Evolutionary conservation across 1,140 invertebrate genomes (phyloP).

Genomic region (Rhopalosiphum padi): DNA sequence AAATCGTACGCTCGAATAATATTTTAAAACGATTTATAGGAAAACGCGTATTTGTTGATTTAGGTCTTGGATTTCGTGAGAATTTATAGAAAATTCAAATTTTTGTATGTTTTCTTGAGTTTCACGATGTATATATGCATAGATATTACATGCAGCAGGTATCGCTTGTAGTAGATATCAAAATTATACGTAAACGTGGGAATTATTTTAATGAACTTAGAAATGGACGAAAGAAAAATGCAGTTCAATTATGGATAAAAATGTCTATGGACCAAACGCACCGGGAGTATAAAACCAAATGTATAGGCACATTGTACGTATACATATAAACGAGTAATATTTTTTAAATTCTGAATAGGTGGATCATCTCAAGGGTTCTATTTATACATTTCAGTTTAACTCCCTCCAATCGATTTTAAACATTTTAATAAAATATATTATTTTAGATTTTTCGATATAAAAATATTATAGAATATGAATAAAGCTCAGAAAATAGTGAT

Average conservation of each 20-base stretch:
- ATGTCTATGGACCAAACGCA: not conserved
- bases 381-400: not conserved
- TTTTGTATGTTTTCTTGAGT: not conserved
- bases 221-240: not conserved
- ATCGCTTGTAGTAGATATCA: not conserved
- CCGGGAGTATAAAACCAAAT: not conserved
- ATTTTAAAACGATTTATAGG: not conserved
- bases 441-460: not conserved
- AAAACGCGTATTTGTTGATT: not conserved
- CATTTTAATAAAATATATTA: not conserved
- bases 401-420: not conserved
- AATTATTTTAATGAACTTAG: conserved; percentile 12
- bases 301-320: not conserved
- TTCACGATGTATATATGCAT: not conserved
- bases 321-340: not conserved
- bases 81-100: not conserved
- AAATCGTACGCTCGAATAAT: not conserved
- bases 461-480: not conserved
- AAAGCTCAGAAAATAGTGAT: not conserved
- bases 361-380: not conserved
- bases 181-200: too few relatives aligned
- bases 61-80: not conserved
- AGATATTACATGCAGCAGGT: not conserved
- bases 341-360: not conserved
- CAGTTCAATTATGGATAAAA: conserved; percentile 20